Conservation (phyloP, 2,113 vertebrate species). For the Leptocoma aspasia region DNA sequence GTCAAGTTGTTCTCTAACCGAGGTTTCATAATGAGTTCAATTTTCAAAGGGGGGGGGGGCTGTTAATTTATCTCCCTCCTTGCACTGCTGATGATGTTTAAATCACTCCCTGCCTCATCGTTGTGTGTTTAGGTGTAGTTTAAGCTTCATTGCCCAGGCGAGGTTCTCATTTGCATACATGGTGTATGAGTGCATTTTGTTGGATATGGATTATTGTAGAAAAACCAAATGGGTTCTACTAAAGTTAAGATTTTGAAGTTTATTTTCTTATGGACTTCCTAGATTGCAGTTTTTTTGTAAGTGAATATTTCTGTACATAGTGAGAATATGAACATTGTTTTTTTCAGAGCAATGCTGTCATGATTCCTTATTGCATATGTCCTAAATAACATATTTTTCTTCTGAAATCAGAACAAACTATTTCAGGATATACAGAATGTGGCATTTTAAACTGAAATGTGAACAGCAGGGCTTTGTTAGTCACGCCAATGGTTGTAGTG, state of each 20-base stretch:
- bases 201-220: neutral
- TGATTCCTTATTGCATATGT: neutral
- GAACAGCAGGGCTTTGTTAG: neutral
- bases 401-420: neutral
- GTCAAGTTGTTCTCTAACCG: neutral
- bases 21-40: slow-evolving; percentile 7
- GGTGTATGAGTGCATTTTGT: neutral
- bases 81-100: neutral
- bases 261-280: neutral
- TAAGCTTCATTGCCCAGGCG: neutral
- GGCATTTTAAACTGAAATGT: neutral
- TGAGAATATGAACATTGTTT: neutral
- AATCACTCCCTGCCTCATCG: neutral
- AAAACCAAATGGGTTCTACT: neutral
- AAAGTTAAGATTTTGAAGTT: neutral
- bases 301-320: neutral
- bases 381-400: neutral
- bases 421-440: neutral
- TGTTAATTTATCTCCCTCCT: slow-evolving; percentile 2
- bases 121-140: slow-evolving; percentile 10
- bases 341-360: neutral
- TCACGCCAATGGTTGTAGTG: neutral
- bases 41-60: neutral
- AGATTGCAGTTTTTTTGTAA: neutral
- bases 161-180: neutral